Base-by-base conservation (phyloP, 2,113 vertebrate species). In the Pantherophis guttatus region DNA sequence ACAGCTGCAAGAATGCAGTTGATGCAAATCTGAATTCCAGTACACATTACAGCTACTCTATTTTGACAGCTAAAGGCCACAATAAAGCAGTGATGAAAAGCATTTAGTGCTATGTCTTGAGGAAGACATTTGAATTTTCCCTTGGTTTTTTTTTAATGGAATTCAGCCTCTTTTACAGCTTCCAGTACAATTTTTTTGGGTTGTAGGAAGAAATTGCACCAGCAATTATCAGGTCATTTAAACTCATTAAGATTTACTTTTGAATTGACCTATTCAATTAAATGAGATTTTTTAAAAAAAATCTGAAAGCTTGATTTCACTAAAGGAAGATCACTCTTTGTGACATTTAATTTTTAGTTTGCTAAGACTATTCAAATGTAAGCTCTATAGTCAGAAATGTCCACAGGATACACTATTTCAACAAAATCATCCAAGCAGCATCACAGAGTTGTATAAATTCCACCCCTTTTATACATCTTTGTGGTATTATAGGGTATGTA, bases 291-390 rank as follows among this genome's bases (percentile, higher is more conserved):
- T 44, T 44, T 44, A 15, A 55, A 54, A 54, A 13, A 54, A 54
- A 81, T 86, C 88, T 4, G 39, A 59, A 91, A 58, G 4, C 59
- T 93, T 94, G 33, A 39, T 93, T 94, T 94, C 90, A 91, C 89
- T 0, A 88, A 8, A 59, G 8, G 62, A 88, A 94, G 3, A 65
- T 95, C 93, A 9, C 91, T 90, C 53, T 44, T 1, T 90, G 3
- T 2, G 0, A 13, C 57, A 59, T 93, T 29, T 55, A n/a, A 94
- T 3, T 39, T 92, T 65, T n/a, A 3, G 70, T 89, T 90, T 94
- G 95, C 92, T 52, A 87, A 96, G 89, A 95, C 91, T 94, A 93
- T 86, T 92, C 65, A 90, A 55, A 91, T 92, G 93, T 89, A 70
- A 70, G 93, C 19, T 95, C 81, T 93, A 70, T 59, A 59, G 58